Conservation (phyloP, 64 coral and sea anemone species). For the Cladopsammia gracilis region DNA sequence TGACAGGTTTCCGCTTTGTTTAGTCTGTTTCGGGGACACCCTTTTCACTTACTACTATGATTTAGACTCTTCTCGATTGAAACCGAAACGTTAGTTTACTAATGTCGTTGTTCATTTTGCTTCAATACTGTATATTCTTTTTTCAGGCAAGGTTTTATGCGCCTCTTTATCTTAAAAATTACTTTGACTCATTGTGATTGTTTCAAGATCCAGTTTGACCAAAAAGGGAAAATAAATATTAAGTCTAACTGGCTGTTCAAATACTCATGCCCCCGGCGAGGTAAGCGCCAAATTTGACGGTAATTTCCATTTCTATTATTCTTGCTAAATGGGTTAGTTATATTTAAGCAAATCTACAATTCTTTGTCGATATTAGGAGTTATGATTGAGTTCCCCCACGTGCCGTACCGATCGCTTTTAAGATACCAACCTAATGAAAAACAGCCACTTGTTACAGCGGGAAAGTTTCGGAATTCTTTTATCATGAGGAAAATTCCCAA, state of each 20-base stretch:
- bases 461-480: constrained; percentile 33
- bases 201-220: not conserved
- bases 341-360: constrained; percentile 35
- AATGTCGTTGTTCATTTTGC: not conserved
- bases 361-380: constrained; percentile 48
- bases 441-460: not conserved
- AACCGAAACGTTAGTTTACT: not conserved
- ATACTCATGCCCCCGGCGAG: not conserved
- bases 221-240: not conserved
- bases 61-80: too few relatives aligned
- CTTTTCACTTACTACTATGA: too few relatives aligned
- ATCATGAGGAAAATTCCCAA: not conserved
- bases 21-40: too few relatives aligned
- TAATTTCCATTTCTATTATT: constrained; percentile 43
- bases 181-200: not conserved
- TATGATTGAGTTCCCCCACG: constrained; percentile 39
- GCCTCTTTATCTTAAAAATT: not conserved
- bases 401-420: constrained; percentile 23
- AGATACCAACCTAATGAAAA: not conserved
- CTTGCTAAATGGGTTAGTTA: constrained; percentile 36
- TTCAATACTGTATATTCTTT: not conserved
- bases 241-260: not conserved
- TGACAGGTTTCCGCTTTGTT: too few relatives aligned
- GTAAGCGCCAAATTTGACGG: constrained; percentile 30
- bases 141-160: not conserved